Evolutionary conservation across 2,113 vertebrate genomes (phyloP).

Genomic region (Sylvietta virens): DNA sequence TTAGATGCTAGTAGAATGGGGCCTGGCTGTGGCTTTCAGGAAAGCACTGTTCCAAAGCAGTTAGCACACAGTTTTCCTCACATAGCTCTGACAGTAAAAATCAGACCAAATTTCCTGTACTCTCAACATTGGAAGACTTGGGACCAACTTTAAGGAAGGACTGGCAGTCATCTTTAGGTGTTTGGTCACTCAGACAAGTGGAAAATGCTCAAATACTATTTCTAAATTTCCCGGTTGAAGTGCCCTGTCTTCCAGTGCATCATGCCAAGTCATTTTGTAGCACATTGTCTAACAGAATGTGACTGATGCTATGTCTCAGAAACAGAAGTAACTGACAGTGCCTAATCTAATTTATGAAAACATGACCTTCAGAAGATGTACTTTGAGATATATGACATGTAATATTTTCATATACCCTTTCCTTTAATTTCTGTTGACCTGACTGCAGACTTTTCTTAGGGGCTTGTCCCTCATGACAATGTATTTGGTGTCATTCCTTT

Average conservation of each 20-base stretch:
- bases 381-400: neutral
- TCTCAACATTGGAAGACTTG: neutral
- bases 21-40: neutral
- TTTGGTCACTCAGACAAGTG: neutral
- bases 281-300: slow-evolving; percentile 26
- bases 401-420: neutral
- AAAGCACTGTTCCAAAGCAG: neutral
- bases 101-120: neutral
- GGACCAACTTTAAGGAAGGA: neutral
- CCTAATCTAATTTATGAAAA: slow-evolving; percentile 53
- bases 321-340: slow-evolving; percentile 37
- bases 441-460: neutral
- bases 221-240: neutral
- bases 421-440: neutral
- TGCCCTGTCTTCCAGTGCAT: neutral
- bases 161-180: neutral
- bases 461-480: neutral
- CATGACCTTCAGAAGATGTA: slow-evolving; percentile 33
- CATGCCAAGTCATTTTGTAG: slow-evolving; percentile 1
- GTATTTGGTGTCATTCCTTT: neutral
- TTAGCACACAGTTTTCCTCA: neutral
- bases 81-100: neutral
- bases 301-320: slow-evolving; percentile 21
- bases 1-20: neutral
- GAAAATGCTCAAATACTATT: neutral